phyloP scores from a whole-genome alignment of 2,797 vertebrate species.

The Sorex maritimensis region DNA sequence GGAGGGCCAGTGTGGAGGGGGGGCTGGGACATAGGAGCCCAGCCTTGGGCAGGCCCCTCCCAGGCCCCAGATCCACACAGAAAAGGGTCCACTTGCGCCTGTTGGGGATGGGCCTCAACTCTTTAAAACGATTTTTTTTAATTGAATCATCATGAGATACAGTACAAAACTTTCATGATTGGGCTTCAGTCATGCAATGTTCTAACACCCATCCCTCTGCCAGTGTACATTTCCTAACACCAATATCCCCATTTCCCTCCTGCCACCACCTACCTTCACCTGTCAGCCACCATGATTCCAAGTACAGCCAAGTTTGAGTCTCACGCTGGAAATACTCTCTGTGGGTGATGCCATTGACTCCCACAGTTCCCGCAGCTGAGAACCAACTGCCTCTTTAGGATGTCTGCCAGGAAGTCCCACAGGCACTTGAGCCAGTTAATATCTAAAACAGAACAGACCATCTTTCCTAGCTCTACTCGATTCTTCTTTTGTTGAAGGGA shows the following conservation, averaged over 20 bases:
- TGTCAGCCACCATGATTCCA: background rate
- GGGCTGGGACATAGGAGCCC: background rate
- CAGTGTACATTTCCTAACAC: no score
- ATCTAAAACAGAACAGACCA: constrained; percentile 17
- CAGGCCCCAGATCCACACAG: no score
- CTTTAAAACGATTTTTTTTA: no score
- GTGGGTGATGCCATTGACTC: background rate
- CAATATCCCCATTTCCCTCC: no score
- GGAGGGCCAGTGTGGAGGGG: background rate
- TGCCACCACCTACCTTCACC: no score
- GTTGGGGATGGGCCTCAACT: no score
- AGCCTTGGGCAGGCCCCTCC: background rate
- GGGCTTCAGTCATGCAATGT: no score
- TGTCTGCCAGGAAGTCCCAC: background rate
- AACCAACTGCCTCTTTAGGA: background rate
- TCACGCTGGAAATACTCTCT: background rate
- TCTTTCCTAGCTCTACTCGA: background rate
- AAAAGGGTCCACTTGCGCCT: no score
- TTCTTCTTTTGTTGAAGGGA: background rate
- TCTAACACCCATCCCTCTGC: no score
- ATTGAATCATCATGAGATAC: no score
- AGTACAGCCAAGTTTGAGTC: background rate
- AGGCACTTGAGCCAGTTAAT: background rate
- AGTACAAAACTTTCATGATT: no score
- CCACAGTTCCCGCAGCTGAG: background rate